Evolutionary conservation across 2,113 vertebrate species (phyloP).

Genomic region (Thunnus maccoyii): DNA sequence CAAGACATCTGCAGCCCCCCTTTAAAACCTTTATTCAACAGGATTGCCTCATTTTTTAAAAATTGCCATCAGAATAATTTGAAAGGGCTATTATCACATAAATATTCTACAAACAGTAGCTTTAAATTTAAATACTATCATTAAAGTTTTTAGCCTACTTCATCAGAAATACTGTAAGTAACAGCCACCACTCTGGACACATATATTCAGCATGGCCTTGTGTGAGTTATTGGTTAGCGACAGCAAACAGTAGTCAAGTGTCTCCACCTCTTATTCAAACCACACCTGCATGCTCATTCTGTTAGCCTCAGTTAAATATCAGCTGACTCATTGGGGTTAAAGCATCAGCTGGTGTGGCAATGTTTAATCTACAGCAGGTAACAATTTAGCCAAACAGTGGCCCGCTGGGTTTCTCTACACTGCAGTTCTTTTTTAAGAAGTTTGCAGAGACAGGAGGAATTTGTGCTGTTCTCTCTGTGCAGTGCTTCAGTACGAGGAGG

Average conservation of each 20-base stretch:
- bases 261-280: conserved; percentile 72
- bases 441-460: conserved; percentile 7
- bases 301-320: conserved; percentile 68
- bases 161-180: neutral
- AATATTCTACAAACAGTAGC: neutral
- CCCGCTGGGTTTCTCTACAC: neutral
- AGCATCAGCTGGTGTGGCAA: conserved; percentile 78
- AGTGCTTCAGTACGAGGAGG: conserved; percentile 8
- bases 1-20: too few species aligned
- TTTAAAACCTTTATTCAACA: too few species aligned
- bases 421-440: conserved; percentile 2
- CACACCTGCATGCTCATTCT: conserved; percentile 64
- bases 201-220: neutral
- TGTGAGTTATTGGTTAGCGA: conserved; percentile 13
- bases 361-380: conserved; percentile 79
- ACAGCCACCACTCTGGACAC: neutral
- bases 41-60: too few species aligned
- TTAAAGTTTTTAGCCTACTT: neutral
- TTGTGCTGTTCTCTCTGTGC: neutral
- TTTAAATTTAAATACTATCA: neutral
- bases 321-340: conserved; percentile 63
- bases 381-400: conserved; percentile 27
- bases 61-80: neutral
- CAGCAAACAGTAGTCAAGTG: conserved; percentile 46
- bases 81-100: neutral